Evolutionary conservation across 1,140 invertebrate species (phyloP), one percentile per base, ranked within the genome.

Genomic region (Drosophila busckii): DNA sequence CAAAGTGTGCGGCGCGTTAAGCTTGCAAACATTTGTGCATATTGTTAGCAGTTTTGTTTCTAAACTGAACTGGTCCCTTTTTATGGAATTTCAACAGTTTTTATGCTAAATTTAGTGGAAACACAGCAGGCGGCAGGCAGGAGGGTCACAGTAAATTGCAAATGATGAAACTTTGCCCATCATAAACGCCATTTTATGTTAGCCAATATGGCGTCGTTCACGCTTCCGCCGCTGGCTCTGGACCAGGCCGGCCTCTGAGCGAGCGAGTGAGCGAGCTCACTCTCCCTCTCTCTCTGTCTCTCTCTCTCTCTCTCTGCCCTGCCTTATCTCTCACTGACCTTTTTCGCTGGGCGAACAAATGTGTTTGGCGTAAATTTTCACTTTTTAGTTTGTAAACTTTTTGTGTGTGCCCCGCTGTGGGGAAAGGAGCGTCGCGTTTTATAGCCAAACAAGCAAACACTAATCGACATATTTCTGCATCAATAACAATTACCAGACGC

Each of bases 141-240:
- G 54, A 49, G 65, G 60, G 67, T 65, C 67, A 64, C 55, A 64
- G 53, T 61, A 70, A 70, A 70, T 70, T 70, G 68, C 68, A 70
- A 70, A 70, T 70, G 68, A 70, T 71, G 68, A 70, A 70, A 70
- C 61, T 70, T 70, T 70, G 68, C 54, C 68, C 68, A 70, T 70
- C 68, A 71, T 71, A 70, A 71, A 71, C 68, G 68, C 68, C 68
- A 71, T 71, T 71, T 71, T 55, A 70, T 70, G 67, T 70, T 70
- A 70, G 64, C 67, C 67, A 70, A 70, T 70, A 70, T 70, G 67
- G 67, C 67, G 67, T 70, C 49, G 32, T 17, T n/a, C 45, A 49
- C 32, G 29, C 35, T 44, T 41, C 34, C 46, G 53, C 17, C n/a
- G n/a, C n/a, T n/a, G n/a, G n/a, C n/a, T n/a, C n/a, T n/a, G n/a